These are phyloP conservation scores for Trichogramma dendrolimi DNA, from an alignment of 2,888 invertebrate species.

Conservation along the genomic window DNA sequence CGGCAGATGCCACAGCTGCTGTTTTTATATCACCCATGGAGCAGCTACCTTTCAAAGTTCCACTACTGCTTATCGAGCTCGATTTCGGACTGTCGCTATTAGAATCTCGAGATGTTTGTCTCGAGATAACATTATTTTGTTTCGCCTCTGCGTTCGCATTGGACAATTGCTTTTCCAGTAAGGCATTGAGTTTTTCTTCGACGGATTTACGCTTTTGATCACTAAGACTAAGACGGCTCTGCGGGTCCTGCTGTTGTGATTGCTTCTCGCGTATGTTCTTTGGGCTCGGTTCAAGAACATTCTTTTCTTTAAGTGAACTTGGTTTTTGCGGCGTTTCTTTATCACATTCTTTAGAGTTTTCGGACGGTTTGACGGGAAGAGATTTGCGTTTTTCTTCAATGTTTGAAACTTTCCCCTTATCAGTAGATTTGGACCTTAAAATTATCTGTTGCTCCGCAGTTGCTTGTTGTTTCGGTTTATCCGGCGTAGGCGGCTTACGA, in stretches of 20 bases:
- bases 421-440: conserved; percentile 35
- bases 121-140: conserved; percentile 25
- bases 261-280: conserved; percentile 14
- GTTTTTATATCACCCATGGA: conserved; percentile 45
- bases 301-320: conserved; percentile 43
- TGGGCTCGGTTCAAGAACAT: conserved; percentile 22
- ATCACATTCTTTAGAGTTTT: conserved; percentile 39
- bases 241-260: conserved; percentile 20
- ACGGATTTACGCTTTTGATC: conserved; percentile 48
- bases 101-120: conserved; percentile 24
- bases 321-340: conserved; percentile 41
- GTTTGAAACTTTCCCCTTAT: conserved; percentile 32
- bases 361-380: conserved; percentile 42
- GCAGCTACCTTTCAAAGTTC: conserved; percentile 36
- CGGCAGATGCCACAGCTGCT: conserved; percentile 28
- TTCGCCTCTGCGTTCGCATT: conserved; percentile 31
- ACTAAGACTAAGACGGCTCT: conserved; percentile 36
- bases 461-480: conserved; percentile 28
- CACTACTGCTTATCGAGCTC: conserved; percentile 32
- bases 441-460: conserved; percentile 26
- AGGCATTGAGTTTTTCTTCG: conserved; percentile 48
- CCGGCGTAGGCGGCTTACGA: conserved; percentile 21
- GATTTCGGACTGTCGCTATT: conserved; percentile 15
- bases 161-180: conserved; percentile 46
- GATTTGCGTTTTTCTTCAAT: conserved; percentile 47